Evolutionary conservation across 2,888 invertebrate genomes (phyloP), one percentile per base, ranked within the genome.

Genomic region (Strigamia maritima): DNA sequence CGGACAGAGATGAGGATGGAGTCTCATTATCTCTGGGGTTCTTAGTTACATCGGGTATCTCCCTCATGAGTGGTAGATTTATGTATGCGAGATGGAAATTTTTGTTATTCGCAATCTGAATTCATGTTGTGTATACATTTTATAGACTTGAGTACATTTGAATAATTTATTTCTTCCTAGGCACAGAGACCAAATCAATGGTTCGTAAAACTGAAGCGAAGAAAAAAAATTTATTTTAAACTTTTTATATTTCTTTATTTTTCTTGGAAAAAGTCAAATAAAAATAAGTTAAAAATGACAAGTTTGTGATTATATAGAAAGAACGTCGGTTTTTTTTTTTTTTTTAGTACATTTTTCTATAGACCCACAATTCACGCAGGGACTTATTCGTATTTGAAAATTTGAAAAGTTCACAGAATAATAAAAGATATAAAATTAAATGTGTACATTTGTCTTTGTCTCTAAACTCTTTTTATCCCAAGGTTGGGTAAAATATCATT

Each of bases 51-150:
- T 65, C 12, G 24, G 24, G 65, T 24, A 65, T 65, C 65, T 65
- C 65, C 65, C 65, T 26, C 65, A 26, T 65, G 26, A 65, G 65
- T 65, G 24, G 65, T 28, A 65, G 65, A 65, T 65, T 65, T 65
- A 65, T 65, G 49, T 49, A n/a, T n/a, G 65, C 65, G 65, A 65
- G 65, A 65, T 65, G 65, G 65, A 65, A 65, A 65, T 65, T 65
- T 65, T 65, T 65, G 65, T 65, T 65, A 65, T 65, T 65, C 65
- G 65, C 65, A 65, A 65, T 65, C 65, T 65, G 65, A 28, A 65
- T 65, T 65, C 65, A 65, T 65, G 65, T 65, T 65, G 65, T 65
- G 65, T 65, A 65, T 65, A 65, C 26, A 65, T 65, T 65, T 65
- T 65, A 65, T 65, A 65, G 65, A 65, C 65, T 31, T 65, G 26